Conservation (phyloP, 1,140 invertebrate species). For the Solenopsis fugax region DNA sequence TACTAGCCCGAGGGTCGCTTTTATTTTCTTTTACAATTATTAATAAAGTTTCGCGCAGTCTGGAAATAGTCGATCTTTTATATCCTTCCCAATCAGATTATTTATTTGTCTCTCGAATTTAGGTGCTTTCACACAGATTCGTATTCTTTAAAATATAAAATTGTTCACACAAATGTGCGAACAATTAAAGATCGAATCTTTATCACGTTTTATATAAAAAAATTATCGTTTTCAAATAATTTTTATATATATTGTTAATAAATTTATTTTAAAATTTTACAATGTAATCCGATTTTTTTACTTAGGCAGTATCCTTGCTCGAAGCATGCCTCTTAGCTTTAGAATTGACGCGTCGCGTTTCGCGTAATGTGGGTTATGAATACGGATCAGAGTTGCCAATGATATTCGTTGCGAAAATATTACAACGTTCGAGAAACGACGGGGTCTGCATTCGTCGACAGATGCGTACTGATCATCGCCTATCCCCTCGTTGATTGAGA, state of each 20-base stretch:
- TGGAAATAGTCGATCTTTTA: constrained; percentile 6
- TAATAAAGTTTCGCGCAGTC: constrained; percentile 25
- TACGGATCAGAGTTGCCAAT: constrained; percentile 1
- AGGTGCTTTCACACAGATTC: not conserved
- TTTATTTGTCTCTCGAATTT: not conserved
- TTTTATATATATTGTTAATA: not conserved
- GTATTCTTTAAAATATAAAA: constrained; percentile 9
- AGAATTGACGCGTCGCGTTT: not conserved
- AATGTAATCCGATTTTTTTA: not conserved
- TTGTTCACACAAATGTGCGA: not conserved
- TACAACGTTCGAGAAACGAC: constrained; percentile 2
- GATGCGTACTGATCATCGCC: constrained; percentile 23
- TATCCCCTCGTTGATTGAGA: constrained; percentile 28
- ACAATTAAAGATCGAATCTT: not conserved
- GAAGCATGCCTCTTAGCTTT: not conserved
- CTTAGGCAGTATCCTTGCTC: not conserved
- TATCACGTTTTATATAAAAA: not conserved
- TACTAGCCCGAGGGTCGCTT: constrained; percentile 4
- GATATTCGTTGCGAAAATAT: constrained; percentile 17
- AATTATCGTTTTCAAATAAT: not conserved
- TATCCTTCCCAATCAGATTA: constrained; percentile 9
- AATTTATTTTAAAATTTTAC: not conserved
- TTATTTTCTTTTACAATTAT: constrained; percentile 37
- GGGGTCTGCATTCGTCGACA: not conserved
- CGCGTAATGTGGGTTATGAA: constrained; percentile 22